Base-by-base conservation (phyloP, 1,140 invertebrate genomes). In the Drosophila erecta region DNA sequence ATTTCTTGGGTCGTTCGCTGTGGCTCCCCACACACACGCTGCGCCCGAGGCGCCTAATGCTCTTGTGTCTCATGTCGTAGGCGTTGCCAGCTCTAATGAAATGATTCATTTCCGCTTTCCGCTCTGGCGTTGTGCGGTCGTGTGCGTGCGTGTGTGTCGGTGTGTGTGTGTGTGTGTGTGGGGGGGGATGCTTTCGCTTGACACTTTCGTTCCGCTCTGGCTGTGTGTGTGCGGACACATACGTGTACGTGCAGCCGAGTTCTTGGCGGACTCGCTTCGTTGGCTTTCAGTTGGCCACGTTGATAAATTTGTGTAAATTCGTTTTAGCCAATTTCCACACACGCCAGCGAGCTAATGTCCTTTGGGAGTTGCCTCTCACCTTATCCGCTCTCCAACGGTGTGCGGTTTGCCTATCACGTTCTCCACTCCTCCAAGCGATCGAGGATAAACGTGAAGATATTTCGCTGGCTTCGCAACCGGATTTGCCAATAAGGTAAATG, bases 241-340 rank as follows among this genome's bases (percentile, higher is more conserved):
- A 14, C 22, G 40, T 54, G 44, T 53, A 56, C 46, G 69, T 71
- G 62, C 56, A 50, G 61, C 59, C 66, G 64, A 50, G 81, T 83
- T 51, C 61, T 74, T 80, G 59, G 47, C 33, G 37, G 27, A 20
- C 58, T 55, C 37, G 78, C 75, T 81, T 87, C 83, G 83, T 79
- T 87, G 70, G 66, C 75, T 81, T 69, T 76, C 79, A 76, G 83
- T 83, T 69, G 66, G 50, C 83, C 79, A 89, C 76, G 79, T 89
- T 87, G 83, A 87, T 89, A 87, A 87, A 87, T 87, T 87, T 87
- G 84, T 87, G 84, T 87, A 87, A 87, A 89, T 87, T 86, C 83
- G 79, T 87, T 87, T 87, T 83, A 87, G 76, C 84, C 83, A 87
- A 87, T 87, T 87, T 87, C 83, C 71, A 76, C 70, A 64, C 77